Evolutionary conservation across 2,797 vertebrate genomes (phyloP), one percentile per base, ranked within the genome.

Genomic region (Chelon auratus): DNA sequence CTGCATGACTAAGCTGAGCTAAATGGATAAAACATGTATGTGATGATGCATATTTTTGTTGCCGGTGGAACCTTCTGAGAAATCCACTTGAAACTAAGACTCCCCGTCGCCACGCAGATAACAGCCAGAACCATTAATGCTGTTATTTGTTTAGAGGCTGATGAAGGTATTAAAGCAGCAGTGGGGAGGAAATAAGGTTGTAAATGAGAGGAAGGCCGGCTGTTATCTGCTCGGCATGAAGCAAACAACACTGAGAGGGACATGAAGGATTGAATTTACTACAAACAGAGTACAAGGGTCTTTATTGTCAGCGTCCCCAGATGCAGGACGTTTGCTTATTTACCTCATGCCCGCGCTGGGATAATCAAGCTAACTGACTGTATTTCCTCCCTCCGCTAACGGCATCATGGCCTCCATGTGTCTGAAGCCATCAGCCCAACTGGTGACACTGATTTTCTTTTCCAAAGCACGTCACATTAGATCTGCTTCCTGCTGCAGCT

Each of bases 141-240:
- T 45, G 51, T 26, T 72, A 47, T 77, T 77, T 76, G 77, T 80
- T 78, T 13, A 56, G 64, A 72, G 22, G 72, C 65, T 80, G 82
- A 85, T 77, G 85, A 82, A 73, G 71, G 68, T 54, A 73, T 82
- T 66, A 78, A 64, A 20, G 55, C 40, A 64, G 61, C 75, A 57
- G 69, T 20, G 33, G 47, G 75, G 68, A 71, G 67, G 72, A 87
- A 80, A 80, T 67, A 45, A 51, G 53, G n/a, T 47, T 2, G 56
- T 50, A 72, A 78, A 81, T 67, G 78, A 77, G 80, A 74, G 60
- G 68, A 83, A 80, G 68, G 55, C 55, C 5, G n/a, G 33, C 78
- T 67, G 75, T n/a, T 72, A 75, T 66, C 58, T 18, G 56, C 73
- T 50, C 69, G 9, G 50, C 48, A 18, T 42, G 74, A 62, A 20